These are phyloP conservation scores for Myopa tessellatipennis DNA, from an alignment of 2,888 invertebrate species.

Conservation along the genomic window DNA sequence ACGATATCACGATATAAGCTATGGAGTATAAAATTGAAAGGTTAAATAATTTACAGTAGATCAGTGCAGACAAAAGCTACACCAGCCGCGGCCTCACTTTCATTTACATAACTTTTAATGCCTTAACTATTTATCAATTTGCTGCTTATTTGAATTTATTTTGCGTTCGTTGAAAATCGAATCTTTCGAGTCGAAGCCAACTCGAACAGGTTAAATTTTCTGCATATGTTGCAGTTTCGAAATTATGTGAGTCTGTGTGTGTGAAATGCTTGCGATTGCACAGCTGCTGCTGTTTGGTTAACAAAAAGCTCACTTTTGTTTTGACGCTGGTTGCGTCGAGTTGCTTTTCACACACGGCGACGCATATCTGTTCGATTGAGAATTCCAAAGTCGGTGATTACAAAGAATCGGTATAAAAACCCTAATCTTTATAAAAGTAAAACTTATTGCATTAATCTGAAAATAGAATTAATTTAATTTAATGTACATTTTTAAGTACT, in stretches of 20 bases:
- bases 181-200: constrained; percentile 7
- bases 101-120: background rate
- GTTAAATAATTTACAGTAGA: background rate
- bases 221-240: background rate
- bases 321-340: constrained; percentile 14
- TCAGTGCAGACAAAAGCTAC: background rate
- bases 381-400: no score
- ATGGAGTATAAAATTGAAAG: background rate
- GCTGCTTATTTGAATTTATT: background rate
- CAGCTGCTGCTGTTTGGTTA: constrained; percentile 2
- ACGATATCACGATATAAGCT: background rate
- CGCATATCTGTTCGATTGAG: no score
- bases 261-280: background rate
- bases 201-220: constrained; percentile 2
- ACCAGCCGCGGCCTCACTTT: no score
- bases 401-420: no score
- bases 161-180: background rate
- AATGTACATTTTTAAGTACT: no score
- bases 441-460: no score
- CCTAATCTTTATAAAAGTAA: no score
- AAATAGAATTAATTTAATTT: no score
- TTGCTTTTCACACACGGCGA: no score
- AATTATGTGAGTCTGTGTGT: background rate
- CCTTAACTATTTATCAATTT: background rate
- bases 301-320: constrained; percentile 2